These are phyloP conservation scores for Brachylomia viminalis DNA, from an alignment of 2,888 invertebrate species.

Conservation along the genomic window DNA sequence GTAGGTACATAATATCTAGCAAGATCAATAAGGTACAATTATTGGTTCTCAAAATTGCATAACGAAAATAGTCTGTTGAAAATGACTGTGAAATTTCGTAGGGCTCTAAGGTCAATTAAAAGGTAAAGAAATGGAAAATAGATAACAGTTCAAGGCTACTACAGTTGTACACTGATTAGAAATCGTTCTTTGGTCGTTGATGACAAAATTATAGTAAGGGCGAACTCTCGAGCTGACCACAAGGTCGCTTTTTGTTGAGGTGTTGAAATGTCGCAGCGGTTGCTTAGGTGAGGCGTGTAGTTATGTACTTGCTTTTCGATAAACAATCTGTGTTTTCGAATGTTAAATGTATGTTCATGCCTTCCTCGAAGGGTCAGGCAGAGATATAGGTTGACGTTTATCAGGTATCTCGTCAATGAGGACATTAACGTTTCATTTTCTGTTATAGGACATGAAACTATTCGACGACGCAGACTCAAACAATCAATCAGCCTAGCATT, in stretches of 20 bases:
- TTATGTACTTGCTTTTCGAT: slow-evolving; percentile 60
- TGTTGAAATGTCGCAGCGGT: slow-evolving; percentile 78
- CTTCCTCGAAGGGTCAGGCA: background rate
- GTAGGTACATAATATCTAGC: no score
- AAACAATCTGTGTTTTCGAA: slow-evolving; percentile 3
- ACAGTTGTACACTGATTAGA: slow-evolving; percentile 74
- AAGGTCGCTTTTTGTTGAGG: slow-evolving; percentile 84
- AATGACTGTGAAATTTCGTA: slow-evolving; percentile 41
- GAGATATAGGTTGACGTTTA: background rate
- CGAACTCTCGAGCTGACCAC: slow-evolving; percentile 77
- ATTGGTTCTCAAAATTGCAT: slow-evolving; percentile 25
- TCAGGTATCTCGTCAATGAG: background rate
- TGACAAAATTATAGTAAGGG: slow-evolving; percentile 84
- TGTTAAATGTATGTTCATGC: background rate
- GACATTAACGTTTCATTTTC: background rate
- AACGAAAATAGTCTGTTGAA: slow-evolving; percentile 7
- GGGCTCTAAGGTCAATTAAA: slow-evolving; percentile 67
- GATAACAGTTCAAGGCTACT: slow-evolving; percentile 77
- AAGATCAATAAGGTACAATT: slow-evolving; percentile 14
- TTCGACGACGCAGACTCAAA: no score
- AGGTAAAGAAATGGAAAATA: slow-evolving; percentile 72
- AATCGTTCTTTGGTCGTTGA: slow-evolving; percentile 78
- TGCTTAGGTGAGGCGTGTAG: slow-evolving; percentile 70
- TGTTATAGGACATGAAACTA: background rate
- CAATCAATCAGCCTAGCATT: no score